Evolutionary conservation across 2,888 invertebrate species (phyloP).

Genomic region (Microctonus hyperodae): DNA sequence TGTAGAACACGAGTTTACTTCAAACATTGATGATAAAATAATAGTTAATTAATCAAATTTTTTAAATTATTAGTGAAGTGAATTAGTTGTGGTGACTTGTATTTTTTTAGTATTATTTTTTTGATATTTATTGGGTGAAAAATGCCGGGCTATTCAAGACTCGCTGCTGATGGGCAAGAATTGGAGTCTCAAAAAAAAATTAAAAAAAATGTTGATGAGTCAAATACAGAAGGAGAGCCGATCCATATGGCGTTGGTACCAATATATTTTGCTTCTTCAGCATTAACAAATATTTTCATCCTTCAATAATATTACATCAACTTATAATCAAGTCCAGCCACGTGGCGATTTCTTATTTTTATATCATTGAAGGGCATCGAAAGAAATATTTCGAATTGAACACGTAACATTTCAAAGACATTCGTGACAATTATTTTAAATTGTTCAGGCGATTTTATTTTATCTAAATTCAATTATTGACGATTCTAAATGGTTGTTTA

Average conservation of each 20-base stretch:
- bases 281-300: neutral
- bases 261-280: slow-evolving; percentile 7
- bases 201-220: slow-evolving; percentile 23
- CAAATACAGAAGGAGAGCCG: slow-evolving; percentile 22
- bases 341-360: neutral
- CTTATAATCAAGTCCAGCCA: neutral
- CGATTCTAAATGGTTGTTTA: neutral
- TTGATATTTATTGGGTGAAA: neutral
- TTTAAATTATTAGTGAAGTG: neutral
- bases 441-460: neutral
- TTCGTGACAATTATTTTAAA: slow-evolving; percentile 10
- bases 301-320: neutral
- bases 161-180: slow-evolving; percentile 34
- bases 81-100: neutral
- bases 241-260: slow-evolving; percentile 36
- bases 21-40: neutral
- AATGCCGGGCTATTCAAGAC: slow-evolving; percentile 37
- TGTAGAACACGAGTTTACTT: neutral
- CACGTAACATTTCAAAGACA: slow-evolving; percentile 7
- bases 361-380: slow-evolving; percentile 3
- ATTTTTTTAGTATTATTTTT: neutral
- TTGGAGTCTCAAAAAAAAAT: slow-evolving; percentile 28
- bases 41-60: neutral
- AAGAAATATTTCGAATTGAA: neutral
- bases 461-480: neutral